Percentiles rank a stretch among this genome's conserved stretches.
These are phyloP conservation scores for Porites divaricata DNA, from an alignment of 92 coral and sea anemone genomes.

Conservation along the genomic window DNA sequence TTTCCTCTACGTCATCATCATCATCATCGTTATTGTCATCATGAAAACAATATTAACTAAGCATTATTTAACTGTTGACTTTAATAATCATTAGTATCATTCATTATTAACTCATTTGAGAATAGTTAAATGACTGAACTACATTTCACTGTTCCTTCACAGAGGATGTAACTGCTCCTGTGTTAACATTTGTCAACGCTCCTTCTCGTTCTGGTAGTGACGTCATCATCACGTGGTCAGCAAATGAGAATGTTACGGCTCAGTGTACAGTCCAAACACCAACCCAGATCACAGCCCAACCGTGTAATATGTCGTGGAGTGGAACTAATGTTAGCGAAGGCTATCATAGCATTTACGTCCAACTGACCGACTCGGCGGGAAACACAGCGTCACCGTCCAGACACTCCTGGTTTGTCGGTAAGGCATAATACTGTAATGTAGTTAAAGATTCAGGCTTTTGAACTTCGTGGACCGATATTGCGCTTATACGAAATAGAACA, in stretches of 20 bases:
- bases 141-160: not conserved
- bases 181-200: slow-evolving; percentile 55
- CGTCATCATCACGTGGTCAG: slow-evolving; percentile 72
- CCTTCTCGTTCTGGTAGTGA: slow-evolving; percentile 66
- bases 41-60: too few species aligned
- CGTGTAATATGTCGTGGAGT: slow-evolving; percentile 67
- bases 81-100: too few species aligned
- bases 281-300: slow-evolving; percentile 58
- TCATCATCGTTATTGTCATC: too few species aligned
- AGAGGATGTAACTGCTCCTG: slow-evolving; percentile 84
- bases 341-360: slow-evolving; percentile 66
- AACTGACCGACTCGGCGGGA: slow-evolving; percentile 79
- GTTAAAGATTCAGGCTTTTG: not conserved
- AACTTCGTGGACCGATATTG: not conserved
- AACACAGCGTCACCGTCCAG: slow-evolving; percentile 77
- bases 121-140: not conserved
- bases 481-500: too few species aligned
- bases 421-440: not conserved
- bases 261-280: slow-evolving; percentile 81
- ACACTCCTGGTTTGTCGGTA: slow-evolving; percentile 89
- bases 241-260: slow-evolving; percentile 72
- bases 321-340: slow-evolving; percentile 74
- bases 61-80: too few species aligned
- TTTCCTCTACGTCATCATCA: too few species aligned
- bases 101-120: too few species aligned